Conservation (phyloP, 2,888 invertebrate species). For the Pheosia tremula region DNA sequence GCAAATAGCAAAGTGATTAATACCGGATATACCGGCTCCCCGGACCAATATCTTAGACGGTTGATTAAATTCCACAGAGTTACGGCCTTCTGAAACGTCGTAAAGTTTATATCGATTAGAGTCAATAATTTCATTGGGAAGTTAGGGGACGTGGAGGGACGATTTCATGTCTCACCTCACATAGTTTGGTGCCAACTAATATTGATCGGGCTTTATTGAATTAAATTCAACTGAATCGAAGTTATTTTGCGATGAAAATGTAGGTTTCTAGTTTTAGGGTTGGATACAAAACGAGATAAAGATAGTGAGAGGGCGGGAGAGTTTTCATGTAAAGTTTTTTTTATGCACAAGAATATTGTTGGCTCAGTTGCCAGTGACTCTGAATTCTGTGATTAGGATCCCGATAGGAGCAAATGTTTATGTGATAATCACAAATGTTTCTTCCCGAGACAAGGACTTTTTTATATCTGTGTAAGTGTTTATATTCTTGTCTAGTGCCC, state of each 20-base stretch:
- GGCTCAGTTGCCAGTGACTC: too few species aligned
- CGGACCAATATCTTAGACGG: conserved; percentile 68
- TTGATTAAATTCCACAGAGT: conserved; percentile 75
- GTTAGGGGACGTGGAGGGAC: conserved; percentile 39
- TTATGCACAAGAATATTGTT: too few species aligned
- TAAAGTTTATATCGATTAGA: conserved; percentile 72
- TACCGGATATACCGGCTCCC: conserved; percentile 55
- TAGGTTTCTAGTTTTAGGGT: too few species aligned
- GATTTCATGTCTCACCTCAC: conserved; percentile 38
- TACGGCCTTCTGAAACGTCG: conserved; percentile 60
- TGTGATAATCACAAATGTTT: too few species aligned
- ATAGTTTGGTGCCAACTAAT: conserved; percentile 25
- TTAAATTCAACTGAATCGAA: conserved; percentile 26
- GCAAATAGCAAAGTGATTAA: conserved; percentile 37
- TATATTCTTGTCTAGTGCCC: too few species aligned
- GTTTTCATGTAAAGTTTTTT: too few species aligned
- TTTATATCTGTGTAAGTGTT: too few species aligned
- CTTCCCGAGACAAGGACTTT: too few species aligned
- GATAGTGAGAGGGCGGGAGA: too few species aligned
- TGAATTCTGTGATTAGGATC: too few species aligned
- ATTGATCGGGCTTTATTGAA: conserved; percentile 33
- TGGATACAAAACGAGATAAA: too few species aligned
- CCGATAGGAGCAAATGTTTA: too few species aligned
- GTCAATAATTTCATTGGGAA: conserved; percentile 65
- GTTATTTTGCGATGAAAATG: conserved; percentile 9